phyloP scores from a whole-genome alignment of 2,113 vertebrate genomes.

The Pipra filicauda region DNA sequence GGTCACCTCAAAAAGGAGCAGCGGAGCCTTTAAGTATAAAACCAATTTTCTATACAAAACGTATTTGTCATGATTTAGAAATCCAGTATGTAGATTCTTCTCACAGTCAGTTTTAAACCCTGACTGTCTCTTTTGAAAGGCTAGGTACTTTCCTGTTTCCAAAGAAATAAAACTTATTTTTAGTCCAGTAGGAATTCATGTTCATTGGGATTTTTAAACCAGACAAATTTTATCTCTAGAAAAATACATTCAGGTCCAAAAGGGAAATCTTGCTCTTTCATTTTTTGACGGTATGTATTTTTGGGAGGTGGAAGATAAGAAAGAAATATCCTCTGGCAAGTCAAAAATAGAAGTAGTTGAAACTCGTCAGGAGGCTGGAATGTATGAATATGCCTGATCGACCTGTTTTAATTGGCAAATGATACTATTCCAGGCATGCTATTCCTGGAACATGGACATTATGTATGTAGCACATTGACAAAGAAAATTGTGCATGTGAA shows the following conservation, averaged over 20 bases:
- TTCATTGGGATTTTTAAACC: background rate
- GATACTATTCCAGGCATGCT: background rate
- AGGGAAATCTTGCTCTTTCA: background rate
- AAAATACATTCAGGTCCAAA: background rate
- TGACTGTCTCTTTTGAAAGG: background rate
- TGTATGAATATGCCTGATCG: background rate
- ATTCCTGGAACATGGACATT: background rate
- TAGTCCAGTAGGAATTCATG: background rate
- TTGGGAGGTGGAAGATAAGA: background rate
- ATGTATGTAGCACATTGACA: background rate
- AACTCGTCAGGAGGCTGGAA: background rate
- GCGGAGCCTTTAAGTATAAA: background rate
- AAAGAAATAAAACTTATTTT: background rate
- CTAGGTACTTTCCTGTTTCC: background rate
- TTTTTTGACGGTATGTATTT: background rate
- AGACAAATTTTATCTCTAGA: background rate
- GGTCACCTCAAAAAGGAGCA: background rate
- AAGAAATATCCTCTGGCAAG: background rate
- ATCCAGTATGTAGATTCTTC: background rate
- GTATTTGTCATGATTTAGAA: background rate
- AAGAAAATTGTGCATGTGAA: background rate
- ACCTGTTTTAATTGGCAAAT: background rate
- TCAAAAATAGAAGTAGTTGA: conserved; percentile 7
- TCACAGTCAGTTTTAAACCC: background rate
- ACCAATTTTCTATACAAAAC: background rate